Conservation (phyloP, 2,113 vertebrate species). For the Lipophrys pholis region DNA sequence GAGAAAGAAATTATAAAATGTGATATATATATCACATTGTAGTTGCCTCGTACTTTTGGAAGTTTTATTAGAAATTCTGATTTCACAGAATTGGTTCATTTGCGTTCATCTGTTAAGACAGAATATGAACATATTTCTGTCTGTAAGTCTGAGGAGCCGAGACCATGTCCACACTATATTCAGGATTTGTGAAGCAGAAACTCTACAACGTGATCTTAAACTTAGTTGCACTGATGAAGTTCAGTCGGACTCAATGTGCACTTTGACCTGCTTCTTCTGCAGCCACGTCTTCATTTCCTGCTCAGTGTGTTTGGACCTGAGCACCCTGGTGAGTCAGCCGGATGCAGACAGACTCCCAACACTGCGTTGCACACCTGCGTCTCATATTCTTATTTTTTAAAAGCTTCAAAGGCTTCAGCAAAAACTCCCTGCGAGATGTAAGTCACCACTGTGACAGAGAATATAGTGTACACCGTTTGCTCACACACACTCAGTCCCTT, state of each 20-base stretch:
- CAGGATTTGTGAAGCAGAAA: constrained; percentile 21
- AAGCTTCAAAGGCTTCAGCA: constrained; percentile 23
- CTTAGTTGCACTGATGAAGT: constrained; percentile 40
- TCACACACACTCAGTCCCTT: not conserved
- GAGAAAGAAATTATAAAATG: no score
- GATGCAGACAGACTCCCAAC: constrained; percentile 7
- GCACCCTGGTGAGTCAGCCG: constrained; percentile 11
- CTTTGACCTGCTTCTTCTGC: constrained; percentile 11
- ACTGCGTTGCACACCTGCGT: not conserved
- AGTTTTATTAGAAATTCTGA: no score
- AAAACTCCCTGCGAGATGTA: constrained; percentile 11
- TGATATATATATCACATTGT: no score
- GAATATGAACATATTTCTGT: no score
- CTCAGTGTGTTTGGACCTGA: constrained; percentile 20
- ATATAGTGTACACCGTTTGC: constrained; percentile 7
- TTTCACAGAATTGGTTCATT: no score
- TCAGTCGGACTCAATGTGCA: constrained; percentile 18
- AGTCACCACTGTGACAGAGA: constrained; percentile 14
- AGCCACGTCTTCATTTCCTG: constrained; percentile 15
- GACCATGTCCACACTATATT: not conserved
- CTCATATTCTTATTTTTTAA: constrained; percentile 16
- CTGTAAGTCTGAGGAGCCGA: no score
- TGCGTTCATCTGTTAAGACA: no score
- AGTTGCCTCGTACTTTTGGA: no score
- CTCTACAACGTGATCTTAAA: constrained; percentile 12